A percentile compares a stretch with the other conserved stretches of the same genome.
phyloP scores from a whole-genome alignment of 2,797 vertebrate species.

The Cuculus canorus region DNA sequence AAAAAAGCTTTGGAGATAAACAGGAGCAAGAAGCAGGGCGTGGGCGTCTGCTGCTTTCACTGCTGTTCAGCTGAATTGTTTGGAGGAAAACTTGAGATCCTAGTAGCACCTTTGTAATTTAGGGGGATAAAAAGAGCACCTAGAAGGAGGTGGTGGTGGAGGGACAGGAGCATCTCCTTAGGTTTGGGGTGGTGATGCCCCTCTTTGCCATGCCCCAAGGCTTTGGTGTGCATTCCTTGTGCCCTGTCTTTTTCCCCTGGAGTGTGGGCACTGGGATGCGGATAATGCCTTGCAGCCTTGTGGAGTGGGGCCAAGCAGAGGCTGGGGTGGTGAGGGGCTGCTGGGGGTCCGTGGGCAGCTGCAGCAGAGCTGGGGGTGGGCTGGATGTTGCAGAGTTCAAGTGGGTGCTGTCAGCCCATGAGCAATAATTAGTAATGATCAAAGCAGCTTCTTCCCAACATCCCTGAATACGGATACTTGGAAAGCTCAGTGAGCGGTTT shows the following conservation, averaged over 20 bases:
- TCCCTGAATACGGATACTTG: neutral
- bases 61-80: neutral
- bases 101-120: neutral
- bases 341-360: neutral
- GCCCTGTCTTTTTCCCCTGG: fast-evolving
- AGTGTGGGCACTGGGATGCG: fast-evolving
- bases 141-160: fast-evolving
- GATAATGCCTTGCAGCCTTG: neutral
- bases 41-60: neutral
- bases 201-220: fast-evolving
- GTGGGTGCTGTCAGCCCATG: neutral
- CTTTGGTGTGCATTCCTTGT: neutral
- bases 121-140: neutral
- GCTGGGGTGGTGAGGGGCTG: neutral
- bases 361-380: neutral
- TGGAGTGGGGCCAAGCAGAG: neutral
- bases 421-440: conserved; percentile 19
- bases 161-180: fast-evolving
- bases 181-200: neutral
- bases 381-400: neutral
- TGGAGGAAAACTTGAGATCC: neutral
- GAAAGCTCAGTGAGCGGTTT: neutral
- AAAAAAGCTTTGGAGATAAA: conserved; percentile 2
- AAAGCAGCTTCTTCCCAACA: conserved; percentile 43
- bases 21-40: conserved; percentile 37